Evolutionary conservation across 2,888 invertebrate genomes (phyloP), one percentile per base, ranked within the genome.

Genomic region (Sesia bembeciformis): DNA sequence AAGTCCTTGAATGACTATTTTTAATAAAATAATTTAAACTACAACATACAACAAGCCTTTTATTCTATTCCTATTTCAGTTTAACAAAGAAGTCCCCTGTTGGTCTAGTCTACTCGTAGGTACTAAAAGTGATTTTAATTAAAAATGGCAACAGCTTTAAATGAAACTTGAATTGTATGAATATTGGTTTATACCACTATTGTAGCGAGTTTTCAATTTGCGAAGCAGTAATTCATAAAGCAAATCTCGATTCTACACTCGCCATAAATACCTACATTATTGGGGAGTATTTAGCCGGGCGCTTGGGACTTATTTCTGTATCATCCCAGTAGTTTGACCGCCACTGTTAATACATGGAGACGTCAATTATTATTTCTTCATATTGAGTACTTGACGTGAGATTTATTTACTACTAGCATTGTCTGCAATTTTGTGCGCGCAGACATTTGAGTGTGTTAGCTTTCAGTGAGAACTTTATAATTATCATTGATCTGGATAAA

Each of bases 21-120:
- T 86, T 80, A 86, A 84, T 84, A 86, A 86, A 87, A 85, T 80
- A 76, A 84, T 73, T 75, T 78, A 76, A 84, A 85, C 69, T 73
- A 80, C 60, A 58, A 23, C 23, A 23, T 23, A 23, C 23, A 23
- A 23, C 23, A 23, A 2, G 1, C 23, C 23, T 23, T 23, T 23
- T 23, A 23, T 23, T 23, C 42, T 42, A 42, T 42, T 42, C 42
- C 6, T 42, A 42, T 5, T 42, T 42, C 7, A 6, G 3, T 42
- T 23, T 23, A 23, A 23, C 23, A 23, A 23, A 23, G 23, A 23
- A 23, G 23, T 23, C 23, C 23, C 23, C 23, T 23, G 23, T 23
- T 23, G 23, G 23, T 2, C 23, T 23, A 23, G 23, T 23, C 23
- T 2, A 23, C 23, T 23, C 23, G 23, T 23, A 23, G 23, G 23